Evolutionary conservation across 1,140 invertebrate species (phyloP), one percentile per base, ranked within the genome.

Genomic region (Drosophila takahashii): DNA sequence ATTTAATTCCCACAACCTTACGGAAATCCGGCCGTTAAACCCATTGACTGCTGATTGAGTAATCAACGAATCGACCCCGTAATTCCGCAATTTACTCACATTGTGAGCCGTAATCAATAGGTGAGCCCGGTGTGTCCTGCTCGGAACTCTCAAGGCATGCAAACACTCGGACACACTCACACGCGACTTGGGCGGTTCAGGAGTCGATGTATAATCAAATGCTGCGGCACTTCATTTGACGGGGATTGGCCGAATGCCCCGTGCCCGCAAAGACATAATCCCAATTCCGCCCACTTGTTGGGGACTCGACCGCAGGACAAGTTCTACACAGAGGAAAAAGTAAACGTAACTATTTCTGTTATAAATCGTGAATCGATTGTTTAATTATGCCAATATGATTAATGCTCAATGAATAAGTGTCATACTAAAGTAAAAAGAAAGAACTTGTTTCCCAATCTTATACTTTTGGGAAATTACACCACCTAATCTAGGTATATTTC

Each of bases 171-270:
- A 41, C 59, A 51, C 42, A 52, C 45, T 29, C 53, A 29, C 36
- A 26, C 34, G 44, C 42, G 39, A 70, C 15, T 59, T 65, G 54
- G 59, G 64, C 77, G 26, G 64, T 69, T 45, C 52, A 54, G 45
- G 34, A 45, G 58, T 79, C 56, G 60, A 52, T 41, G 18, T 44
- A 48, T 67, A 76, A 69, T 56, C 64, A 76, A 72, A 69, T 69
- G 51, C 58, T 61, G 51, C 41, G 45, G 37, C 81, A 86, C 81
- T 85, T 85, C 75, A 85, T 80, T 79, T 70, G 45, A 66, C 59
- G 39, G 51, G 60, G 57, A 58, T 64, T 70, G 62, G 73, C 54
- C 56, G 44, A 61, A 62, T 57, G 60, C 39, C 47, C 48, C 44
- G 37, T 47, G 64, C 42, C 62, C 41, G 54, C 65, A 56, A 54